phyloP scores from a whole-genome alignment of 2,797 vertebrate species.

The Mareca strepera region DNA sequence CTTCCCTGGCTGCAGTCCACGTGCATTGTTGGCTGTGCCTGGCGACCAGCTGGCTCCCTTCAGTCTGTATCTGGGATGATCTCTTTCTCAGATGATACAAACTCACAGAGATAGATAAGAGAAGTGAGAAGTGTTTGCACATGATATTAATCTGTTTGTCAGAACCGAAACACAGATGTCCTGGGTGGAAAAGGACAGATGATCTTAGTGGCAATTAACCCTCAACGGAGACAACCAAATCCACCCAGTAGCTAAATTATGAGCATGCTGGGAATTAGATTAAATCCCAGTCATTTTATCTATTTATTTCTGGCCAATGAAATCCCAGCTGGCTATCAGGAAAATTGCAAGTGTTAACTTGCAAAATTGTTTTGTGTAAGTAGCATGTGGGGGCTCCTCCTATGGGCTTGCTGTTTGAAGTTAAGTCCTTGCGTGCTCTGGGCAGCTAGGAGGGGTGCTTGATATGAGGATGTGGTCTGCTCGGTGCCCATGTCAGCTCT shows the following conservation, averaged over 20 bases:
- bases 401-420: not conserved
- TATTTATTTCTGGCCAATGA: conserved; percentile 39
- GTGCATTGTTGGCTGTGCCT: not conserved
- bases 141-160: conserved; percentile 38
- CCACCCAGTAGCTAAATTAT: conserved; percentile 14
- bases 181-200: not conserved
- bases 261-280: conserved; percentile 11
- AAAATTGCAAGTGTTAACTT: conserved; percentile 39
- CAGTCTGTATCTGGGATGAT: conserved; percentile 38
- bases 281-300: conserved; percentile 8
- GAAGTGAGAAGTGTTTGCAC: conserved; percentile 49
- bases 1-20: not conserved
- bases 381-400: not conserved
- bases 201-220: conserved; percentile 29
- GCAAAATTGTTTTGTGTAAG: not conserved
- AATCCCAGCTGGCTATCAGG: not conserved
- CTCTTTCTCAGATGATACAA: conserved; percentile 40
- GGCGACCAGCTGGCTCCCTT: conserved; percentile 50
- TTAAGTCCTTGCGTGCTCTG: not conserved
- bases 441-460: not conserved
- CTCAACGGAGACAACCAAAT: conserved; percentile 26
- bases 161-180: conserved; percentile 34
- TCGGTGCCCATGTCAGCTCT: not conserved
- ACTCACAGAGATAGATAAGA: conserved; percentile 3
- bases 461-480: not conserved